Base-by-base conservation (phyloP, 2,888 invertebrate species). In the Acholoe squamosa region DNA sequence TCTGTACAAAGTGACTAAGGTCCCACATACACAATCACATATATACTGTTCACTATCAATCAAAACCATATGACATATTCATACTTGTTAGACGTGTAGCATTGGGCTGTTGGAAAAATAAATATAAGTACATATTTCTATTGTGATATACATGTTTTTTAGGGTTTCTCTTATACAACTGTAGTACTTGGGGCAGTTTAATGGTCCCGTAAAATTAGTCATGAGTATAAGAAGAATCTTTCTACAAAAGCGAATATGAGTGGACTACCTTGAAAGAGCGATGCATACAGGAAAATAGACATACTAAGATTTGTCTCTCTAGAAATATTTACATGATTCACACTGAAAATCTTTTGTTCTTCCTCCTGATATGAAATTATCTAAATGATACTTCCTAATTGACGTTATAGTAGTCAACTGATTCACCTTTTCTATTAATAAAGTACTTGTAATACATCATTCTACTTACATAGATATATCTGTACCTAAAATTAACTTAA, bases 221-320 rank as follows among this genome's bases (percentile, higher is more conserved):
- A 19, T n/a, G 1, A 61, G 61, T n/a, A 3, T 19, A 61, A n/a
- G 22, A 3, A 61, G 61, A 61, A 61, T 7, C 12, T n/a, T 61
- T n/a, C 61, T 61, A 61, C 61, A 61, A 61, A 19, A 61, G 61
- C n/a, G 19, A 61, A 19, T 61, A n/a, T n/a, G 61, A 61, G 12
- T 61, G 61, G 61, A 61, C n/a, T 61, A 19, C 61, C 19, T 61
- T 61, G 12, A n/a, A n/a, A 61, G 19, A 12, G 19, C 61, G 19
- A 61, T 61, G 61, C 61, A 61, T n/a, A 61, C 61, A 61, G 61
- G n/a, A 61, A 61, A 61, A 61, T 61, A 61, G 61, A 61, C 1
- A 19, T 61, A 61, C 61, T 19, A 61, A 61, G 61, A 61, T 61
- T 61, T 61, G 61, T 61, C n/a, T 61, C 3, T 19, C 61, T 61